These are phyloP conservation scores for Orthonyx spaldingii DNA, from an alignment of 2,113 vertebrate species.

Conservation along the genomic window DNA sequence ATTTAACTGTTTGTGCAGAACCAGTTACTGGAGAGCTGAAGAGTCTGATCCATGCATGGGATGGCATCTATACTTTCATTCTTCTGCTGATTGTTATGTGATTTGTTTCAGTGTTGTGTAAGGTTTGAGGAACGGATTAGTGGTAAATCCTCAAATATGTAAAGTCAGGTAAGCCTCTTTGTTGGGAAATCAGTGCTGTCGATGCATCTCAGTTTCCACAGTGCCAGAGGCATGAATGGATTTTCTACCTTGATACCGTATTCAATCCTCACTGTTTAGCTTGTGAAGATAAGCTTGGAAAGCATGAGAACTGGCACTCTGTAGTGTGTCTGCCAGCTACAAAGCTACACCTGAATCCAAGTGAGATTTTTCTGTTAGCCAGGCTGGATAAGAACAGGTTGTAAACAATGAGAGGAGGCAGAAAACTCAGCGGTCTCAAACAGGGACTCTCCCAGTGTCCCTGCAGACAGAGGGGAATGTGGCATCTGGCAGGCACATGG, in stretches of 20 bases:
- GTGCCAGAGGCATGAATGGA: background rate
- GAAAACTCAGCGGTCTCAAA: slow-evolving; percentile 63
- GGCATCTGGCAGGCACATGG: background rate
- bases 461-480: background rate
- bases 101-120: background rate
- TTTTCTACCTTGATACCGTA: background rate
- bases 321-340: background rate
- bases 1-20: background rate
- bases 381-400: background rate
- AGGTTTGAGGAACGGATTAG: background rate
- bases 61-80: background rate
- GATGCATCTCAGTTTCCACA: background rate
- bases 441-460: slow-evolving; percentile 55
- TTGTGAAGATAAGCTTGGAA: background rate
- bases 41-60: fast-evolving
- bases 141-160: background rate
- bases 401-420: background rate
- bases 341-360: background rate
- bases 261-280: background rate
- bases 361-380: background rate
- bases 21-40: background rate
- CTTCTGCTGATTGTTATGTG: background rate
- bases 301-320: background rate
- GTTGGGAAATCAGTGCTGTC: background rate
- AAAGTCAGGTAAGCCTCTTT: background rate